These are phyloP conservation scores for Amphimedon queenslandica DNA, from an alignment of 37 sponge, comb jelly and placozoan genomes.

Conservation along the genomic window DNA sequence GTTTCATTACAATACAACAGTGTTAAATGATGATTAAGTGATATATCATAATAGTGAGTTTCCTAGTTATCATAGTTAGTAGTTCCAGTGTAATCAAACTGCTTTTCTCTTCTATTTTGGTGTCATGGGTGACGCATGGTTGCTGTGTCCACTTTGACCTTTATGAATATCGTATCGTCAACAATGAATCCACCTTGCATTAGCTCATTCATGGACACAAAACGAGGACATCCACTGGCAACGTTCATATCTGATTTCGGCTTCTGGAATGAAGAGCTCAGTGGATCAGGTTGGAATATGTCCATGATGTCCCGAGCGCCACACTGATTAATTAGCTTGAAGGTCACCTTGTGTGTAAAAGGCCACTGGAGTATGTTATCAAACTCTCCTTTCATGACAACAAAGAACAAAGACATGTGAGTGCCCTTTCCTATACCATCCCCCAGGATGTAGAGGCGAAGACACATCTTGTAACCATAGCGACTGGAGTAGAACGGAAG, in stretches of 20 bases:
- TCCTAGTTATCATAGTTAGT: too few relatives aligned
- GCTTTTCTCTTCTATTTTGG: too few relatives aligned
- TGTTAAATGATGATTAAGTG: too few relatives aligned
- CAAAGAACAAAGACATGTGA: conserved; percentile 77
- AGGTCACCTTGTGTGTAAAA: conserved; percentile 68
- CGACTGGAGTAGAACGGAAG: conserved; percentile 72
- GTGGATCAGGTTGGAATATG: conserved; percentile 76
- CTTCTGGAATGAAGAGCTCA: conserved; percentile 65
- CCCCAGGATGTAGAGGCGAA: conserved; percentile 71
- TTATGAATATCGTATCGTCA: conserved; percentile 69
- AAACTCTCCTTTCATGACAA: conserved; percentile 79
- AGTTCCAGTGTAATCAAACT: too few relatives aligned
- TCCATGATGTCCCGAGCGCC: conserved; percentile 55
- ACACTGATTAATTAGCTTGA: conserved; percentile 64
- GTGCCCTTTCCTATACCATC: conserved; percentile 74
- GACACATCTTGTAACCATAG: conserved; percentile 87
- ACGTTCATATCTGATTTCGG: conserved; percentile 80
- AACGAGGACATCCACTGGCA: conserved; percentile 68
- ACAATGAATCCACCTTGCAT: conserved; percentile 40
- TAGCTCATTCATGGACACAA: conserved; percentile 46
- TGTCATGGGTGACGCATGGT: conserved; percentile 26
- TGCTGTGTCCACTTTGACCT: conserved; percentile 37
- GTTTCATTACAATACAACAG: too few relatives aligned
- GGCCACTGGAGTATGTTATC: conserved; percentile 83
- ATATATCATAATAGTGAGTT: too few relatives aligned